These are phyloP conservation scores for Furcula furcula DNA, from an alignment of 2,888 invertebrate genomes.

Conservation along the genomic window DNA sequence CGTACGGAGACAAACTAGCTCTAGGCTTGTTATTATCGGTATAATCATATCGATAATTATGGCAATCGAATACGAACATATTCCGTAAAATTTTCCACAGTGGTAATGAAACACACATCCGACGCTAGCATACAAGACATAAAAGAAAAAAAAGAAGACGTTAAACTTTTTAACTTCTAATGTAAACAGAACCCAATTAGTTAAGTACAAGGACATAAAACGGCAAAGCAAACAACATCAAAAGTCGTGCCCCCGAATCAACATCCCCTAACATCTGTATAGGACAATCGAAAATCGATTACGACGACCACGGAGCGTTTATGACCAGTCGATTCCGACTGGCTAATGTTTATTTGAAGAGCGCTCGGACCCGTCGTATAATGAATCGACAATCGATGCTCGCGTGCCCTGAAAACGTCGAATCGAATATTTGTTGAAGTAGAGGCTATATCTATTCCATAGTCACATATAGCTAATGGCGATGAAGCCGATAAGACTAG, in stretches of 20 bases:
- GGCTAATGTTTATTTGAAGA: constrained; percentile 65
- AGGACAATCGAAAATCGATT: constrained; percentile 65
- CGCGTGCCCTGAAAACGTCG: constrained; percentile 56
- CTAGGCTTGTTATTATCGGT: constrained; percentile 2
- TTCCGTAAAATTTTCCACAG: no score
- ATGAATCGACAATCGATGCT: constrained; percentile 52
- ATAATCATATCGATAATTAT: neutral
- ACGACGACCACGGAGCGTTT: constrained; percentile 66
- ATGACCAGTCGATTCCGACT: constrained; percentile 41
- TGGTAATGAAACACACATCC: no score
- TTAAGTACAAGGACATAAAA: constrained; percentile 10
- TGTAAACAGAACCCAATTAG: constrained; percentile 11
- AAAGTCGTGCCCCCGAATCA: constrained; percentile 24
- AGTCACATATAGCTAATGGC: constrained; percentile 22
- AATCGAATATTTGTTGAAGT: constrained; percentile 32
- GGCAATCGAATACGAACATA: no score
- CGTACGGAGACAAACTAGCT: constrained; percentile 35
- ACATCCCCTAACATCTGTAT: constrained; percentile 40
- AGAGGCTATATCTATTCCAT: constrained; percentile 21
- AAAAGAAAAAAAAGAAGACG: constrained; percentile 7
- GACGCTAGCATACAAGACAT: no score
- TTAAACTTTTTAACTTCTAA: constrained; percentile 4
- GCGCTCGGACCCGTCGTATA: constrained; percentile 39
- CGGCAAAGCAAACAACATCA: constrained; percentile 27
- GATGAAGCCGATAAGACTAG: constrained; percentile 12